A percentile compares a stretch with the other conserved stretches of the same genome.
Evolutionary conservation across 2,113 vertebrate genomes (phyloP).

Genomic region (Hystrix cristata): DNA sequence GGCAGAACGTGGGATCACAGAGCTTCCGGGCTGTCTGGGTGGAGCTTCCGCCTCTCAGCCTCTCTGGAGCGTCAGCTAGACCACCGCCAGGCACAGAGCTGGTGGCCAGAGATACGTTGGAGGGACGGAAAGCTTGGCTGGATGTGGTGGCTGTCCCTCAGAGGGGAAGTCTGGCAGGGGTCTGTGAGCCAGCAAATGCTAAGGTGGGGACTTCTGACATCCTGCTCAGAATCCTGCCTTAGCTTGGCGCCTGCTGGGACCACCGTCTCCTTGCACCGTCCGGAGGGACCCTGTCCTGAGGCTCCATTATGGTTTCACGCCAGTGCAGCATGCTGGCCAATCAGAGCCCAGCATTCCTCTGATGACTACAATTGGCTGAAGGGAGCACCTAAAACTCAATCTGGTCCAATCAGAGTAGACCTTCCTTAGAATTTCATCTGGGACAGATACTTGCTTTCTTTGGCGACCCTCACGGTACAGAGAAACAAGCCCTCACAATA

Average conservation of each 20-base stretch:
- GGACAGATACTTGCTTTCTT: not conserved
- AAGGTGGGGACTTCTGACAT: not conserved
- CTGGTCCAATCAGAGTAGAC: constrained; percentile 14
- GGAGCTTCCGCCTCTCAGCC: not conserved
- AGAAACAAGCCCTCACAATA: fast-evolving
- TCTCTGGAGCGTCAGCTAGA: not conserved
- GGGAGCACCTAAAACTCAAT: not conserved
- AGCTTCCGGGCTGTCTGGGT: not conserved
- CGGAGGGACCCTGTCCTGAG: not conserved
- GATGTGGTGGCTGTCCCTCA: fast-evolving
- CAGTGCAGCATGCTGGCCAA: not conserved
- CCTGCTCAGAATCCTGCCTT: not conserved
- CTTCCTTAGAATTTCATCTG: not conserved
- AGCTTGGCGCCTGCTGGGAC: not conserved
- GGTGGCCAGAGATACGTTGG: not conserved
- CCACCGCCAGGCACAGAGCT: not conserved
- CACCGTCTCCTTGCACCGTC: fast-evolving
- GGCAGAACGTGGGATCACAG: not conserved
- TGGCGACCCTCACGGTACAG: no score
- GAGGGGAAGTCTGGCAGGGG: not conserved
- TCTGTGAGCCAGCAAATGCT: not conserved
- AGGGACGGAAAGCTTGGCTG: not conserved
- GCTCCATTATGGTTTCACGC: not conserved
- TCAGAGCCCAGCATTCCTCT: not conserved
- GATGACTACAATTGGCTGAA: not conserved